Evolutionary conservation across 1,140 invertebrate genomes (phyloP), one percentile per base, ranked within the genome.

Genomic region (Drosophila nannoptera): DNA sequence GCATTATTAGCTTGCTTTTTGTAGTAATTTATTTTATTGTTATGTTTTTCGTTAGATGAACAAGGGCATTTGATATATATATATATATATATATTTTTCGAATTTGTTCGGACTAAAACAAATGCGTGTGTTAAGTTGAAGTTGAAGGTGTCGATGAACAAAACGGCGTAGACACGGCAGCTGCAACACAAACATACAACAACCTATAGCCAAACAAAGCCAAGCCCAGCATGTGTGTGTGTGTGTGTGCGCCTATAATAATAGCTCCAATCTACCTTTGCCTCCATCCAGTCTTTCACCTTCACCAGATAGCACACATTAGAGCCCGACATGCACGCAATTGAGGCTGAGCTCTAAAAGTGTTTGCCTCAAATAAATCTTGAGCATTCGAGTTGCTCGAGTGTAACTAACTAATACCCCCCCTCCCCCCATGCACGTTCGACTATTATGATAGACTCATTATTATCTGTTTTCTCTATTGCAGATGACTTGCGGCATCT

Each of bases 401-500:
- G 4, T 40, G 31, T 35, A 60, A 38, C 16, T 43, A 52, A 16
- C 58, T 52, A 31, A 31, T 48, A 48, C 29, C 16, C 31, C 9
- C 5, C n/a, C n/a, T n/a, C n/a, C n/a, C n/a, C 5, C 12, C 7
- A n/a, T 48, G 22, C 22, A 1, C 22, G 3, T 22, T 22, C 22
- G 22, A 22, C 22, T 50, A 32, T 22, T 45, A 38, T 48, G n/a
- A 46, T 50, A 29, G 38, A 32, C 32, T 54, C 14, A 29, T 42
- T n/a, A 43, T 46, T n/a, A 52, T n/a, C 46, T 40, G 76, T 70
- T 73, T 59, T 73, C 75, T 90, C 76, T 65, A 16, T 93, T 92
- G 7, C 92, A 95, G 94, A 95, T 94, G 94, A 91, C 91, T 88
- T 93, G 92, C 75, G 92, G 92, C 75, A 88, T 94, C 67, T 93